Evolutionary conservation across 37 sponge, comb jelly and placozoan species (phyloP), one percentile per base, ranked within the genome.

Genomic region (Dysidea cf. avara): DNA sequence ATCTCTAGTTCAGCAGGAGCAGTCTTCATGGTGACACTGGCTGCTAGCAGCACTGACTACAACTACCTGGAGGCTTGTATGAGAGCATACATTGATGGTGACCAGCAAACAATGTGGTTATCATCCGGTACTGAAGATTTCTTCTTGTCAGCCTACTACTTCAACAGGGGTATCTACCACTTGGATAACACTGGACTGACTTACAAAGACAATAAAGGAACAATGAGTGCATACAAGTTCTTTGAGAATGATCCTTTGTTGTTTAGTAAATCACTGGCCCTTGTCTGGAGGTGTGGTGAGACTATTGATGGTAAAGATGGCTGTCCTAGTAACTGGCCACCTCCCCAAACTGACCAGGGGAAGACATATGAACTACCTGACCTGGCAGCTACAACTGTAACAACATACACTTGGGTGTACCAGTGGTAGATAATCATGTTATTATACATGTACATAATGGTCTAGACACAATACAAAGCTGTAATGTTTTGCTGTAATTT

Each of bases 71-170:
- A 83, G 65, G 84, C 89, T 18, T 88, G 84, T 69, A 64, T 83
- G 69, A 66, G 79, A 29, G 90, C 68, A 26, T 40, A n/a, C 30
- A 66, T 88, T 56, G 90, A 89, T 29, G 78, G 71, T 50, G 37
- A 20, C n/a, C 39, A 55, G 0, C 30, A 59, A 24, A 82, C 53
- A 0, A 69, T 65, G 43, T 89, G 36, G n/a, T 85, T 89, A 7
- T 89, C 90, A 9, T 89, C 90, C 31, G 90, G 90, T 0, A 90
- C 91, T 7, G 91, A 90, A 43, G 91, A 90, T 62, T 85, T 90
- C 75, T 90, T 90, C 46, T 80, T 90, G 17, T 90, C 91, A 26
- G 91, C 86, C 3, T 90, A 81, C 91, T 90, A 90, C 58, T 90
- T 81, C 68, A 71, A 85, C 62, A 51, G 32, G 0, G 91, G 86